A percentile compares a stretch with the other conserved stretches of the same genome.
These are phyloP conservation scores for Phragmatobia fuliginosa DNA, from an alignment of 2,888 invertebrate genomes.

Conservation along the genomic window DNA sequence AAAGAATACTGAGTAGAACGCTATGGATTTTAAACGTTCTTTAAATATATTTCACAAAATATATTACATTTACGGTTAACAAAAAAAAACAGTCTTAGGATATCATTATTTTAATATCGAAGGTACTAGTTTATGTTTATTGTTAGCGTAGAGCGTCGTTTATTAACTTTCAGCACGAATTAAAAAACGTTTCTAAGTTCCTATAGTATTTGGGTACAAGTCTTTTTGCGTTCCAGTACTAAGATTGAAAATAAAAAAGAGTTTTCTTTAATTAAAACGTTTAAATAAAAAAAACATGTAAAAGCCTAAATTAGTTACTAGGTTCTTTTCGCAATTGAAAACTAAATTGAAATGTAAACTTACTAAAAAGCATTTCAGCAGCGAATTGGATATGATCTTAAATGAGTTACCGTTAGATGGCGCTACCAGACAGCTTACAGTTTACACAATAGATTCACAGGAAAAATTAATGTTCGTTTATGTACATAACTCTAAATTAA, in stretches of 20 bases:
- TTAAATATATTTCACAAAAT: not conserved
- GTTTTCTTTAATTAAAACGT: not conserved
- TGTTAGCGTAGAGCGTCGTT: not conserved
- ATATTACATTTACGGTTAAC: not conserved
- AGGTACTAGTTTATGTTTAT: not conserved
- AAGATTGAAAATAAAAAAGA: no score
- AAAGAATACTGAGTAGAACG: conserved; percentile 10
- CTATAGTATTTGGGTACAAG: not conserved
- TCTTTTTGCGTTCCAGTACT: not conserved
- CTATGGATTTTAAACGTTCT: not conserved
- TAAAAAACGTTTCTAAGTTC: not conserved
- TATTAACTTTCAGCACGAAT: not conserved
- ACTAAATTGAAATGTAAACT: not conserved
- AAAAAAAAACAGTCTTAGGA: not conserved
- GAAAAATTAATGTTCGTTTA: no score
- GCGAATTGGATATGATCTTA: not conserved
- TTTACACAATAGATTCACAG: not conserved
- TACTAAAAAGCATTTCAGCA: not conserved
- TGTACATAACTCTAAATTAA: not conserved
- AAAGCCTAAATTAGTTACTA: not conserved
- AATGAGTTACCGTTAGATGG: conserved; percentile 3
- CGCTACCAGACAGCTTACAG: not conserved
- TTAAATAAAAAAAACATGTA: not conserved
- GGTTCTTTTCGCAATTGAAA: not conserved
- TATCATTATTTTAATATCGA: not conserved